Evolutionary conservation across 2,113 vertebrate genomes (phyloP).

Genomic region (Scortum barcoo): DNA sequence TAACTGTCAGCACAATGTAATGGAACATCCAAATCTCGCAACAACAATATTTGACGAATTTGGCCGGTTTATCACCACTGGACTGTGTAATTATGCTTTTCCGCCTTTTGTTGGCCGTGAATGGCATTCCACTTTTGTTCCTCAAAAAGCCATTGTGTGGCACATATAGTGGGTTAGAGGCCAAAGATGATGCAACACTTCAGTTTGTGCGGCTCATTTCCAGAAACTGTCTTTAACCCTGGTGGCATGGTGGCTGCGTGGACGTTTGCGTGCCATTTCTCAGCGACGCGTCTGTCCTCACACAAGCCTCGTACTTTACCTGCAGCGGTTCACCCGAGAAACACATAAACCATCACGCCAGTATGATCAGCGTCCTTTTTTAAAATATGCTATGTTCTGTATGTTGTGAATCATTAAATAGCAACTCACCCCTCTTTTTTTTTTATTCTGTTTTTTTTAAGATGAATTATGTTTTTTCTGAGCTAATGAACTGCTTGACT

Average conservation of each 20-base stretch:
- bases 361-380: neutral
- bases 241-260: neutral
- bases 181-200: conserved; percentile 70
- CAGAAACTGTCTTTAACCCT: conserved; percentile 43
- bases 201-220: conserved; percentile 25
- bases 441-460: neutral
- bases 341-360: neutral
- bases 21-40: too few relatives aligned
- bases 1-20: neutral
- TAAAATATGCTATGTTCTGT: neutral
- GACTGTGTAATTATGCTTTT: conserved; percentile 39
- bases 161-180: conserved; percentile 69
- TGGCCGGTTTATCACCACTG: conserved; percentile 32
- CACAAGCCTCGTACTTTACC: neutral
- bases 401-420: conserved; percentile 9
- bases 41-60: conserved; percentile 9
- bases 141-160: conserved; percentile 67
- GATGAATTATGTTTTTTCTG: conserved; percentile 11
- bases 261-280: conserved; percentile 6
- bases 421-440: neutral
- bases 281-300: neutral
- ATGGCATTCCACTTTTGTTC: conserved; percentile 58
- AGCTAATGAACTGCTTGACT: conserved; percentile 28
- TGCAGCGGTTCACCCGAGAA: neutral
- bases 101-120: conserved; percentile 37